These are phyloP conservation scores for Macaria liturata DNA, from an alignment of 2,888 invertebrate species.

Conservation along the genomic window DNA sequence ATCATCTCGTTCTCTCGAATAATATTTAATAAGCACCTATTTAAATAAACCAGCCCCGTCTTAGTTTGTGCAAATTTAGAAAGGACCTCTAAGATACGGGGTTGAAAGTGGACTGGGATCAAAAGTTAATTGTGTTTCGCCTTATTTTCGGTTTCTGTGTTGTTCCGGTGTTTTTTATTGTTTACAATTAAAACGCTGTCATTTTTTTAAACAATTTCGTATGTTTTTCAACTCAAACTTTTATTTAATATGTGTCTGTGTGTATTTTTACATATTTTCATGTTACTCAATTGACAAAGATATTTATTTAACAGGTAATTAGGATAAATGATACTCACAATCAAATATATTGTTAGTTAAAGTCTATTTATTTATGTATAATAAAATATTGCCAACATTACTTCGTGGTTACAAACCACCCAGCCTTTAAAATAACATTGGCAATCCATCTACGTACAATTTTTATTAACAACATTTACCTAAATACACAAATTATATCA, in stretches of 20 bases:
- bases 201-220: too few species aligned
- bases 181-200: too few species aligned
- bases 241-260: too few species aligned
- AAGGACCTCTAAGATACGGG: constrained; percentile 5
- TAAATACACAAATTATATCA: constrained; percentile 11
- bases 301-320: too few species aligned
- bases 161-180: neutral
- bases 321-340: too few species aligned
- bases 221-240: too few species aligned
- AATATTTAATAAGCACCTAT: constrained; percentile 20
- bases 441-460: constrained; percentile 45
- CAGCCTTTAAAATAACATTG: constrained; percentile 69
- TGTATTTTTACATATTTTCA: too few species aligned
- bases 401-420: constrained; percentile 68
- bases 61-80: constrained; percentile 17
- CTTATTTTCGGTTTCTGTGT: constrained; percentile 32
- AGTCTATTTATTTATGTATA: constrained; percentile 22
- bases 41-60: constrained; percentile 7
- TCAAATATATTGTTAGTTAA: constrained; percentile 1
- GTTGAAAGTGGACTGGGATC: too few species aligned
- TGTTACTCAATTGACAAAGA: too few species aligned
- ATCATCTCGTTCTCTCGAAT: constrained; percentile 13
- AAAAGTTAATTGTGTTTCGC: constrained; percentile 25
- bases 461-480: constrained; percentile 28
- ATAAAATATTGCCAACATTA: constrained; percentile 53